phyloP scores from a whole-genome alignment of 2,888 invertebrate genomes.

The Rhogogaster chlorosoma region DNA sequence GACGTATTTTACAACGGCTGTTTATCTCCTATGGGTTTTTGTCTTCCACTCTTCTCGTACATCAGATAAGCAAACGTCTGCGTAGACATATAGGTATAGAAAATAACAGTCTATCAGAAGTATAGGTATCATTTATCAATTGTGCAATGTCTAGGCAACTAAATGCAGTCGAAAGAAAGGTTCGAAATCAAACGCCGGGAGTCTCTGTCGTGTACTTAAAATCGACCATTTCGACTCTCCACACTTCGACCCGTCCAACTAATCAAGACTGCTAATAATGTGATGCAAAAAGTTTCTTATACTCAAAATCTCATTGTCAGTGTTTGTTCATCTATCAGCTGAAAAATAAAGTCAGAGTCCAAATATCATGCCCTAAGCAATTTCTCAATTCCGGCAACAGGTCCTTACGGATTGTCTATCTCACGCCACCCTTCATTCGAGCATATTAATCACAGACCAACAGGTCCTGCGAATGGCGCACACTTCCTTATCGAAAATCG shows the following conservation, averaged over 20 bases:
- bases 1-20: not conserved
- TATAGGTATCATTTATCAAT: not conserved
- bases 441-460: constrained; percentile 16
- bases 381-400: not conserved
- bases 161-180: not conserved
- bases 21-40: not conserved
- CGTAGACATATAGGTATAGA: not conserved
- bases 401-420: not conserved
- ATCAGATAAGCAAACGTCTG: not conserved
- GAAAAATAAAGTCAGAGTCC: not conserved
- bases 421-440: not conserved
- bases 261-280: not conserved
- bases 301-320: not conserved
- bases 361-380: not conserved
- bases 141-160: not conserved
- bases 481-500: not conserved
- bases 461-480: not conserved
- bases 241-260: not conserved
- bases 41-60: not conserved
- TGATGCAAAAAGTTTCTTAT: not conserved
- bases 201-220: not conserved
- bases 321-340: not conserved
- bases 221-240: not conserved
- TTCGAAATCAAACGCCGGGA: not conserved
- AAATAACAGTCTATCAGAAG: not conserved